These are phyloP conservation scores for Actinia equina DNA, from an alignment of 64 coral and sea anemone genomes.

Conservation along the genomic window DNA sequence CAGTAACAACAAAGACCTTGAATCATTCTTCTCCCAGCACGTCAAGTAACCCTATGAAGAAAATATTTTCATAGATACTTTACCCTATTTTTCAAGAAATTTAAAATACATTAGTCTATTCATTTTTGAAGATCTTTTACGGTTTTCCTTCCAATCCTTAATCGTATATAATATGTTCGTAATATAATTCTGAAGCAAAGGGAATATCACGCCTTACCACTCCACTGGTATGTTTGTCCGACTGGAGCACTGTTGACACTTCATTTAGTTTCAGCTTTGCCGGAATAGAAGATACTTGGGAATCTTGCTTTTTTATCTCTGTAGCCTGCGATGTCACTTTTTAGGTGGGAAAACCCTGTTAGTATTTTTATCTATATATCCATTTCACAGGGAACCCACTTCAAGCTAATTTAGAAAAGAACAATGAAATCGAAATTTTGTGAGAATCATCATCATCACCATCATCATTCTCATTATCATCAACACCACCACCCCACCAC, in stretches of 20 bases:
- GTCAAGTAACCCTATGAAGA: neutral
- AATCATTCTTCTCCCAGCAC: neutral
- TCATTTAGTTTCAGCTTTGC: neutral
- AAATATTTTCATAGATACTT: neutral
- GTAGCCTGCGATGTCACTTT: neutral
- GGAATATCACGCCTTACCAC: neutral
- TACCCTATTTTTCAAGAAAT: too few species aligned
- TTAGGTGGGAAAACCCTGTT: neutral
- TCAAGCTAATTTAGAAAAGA: too few species aligned
- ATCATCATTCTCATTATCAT: too few species aligned
- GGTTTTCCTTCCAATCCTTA: too few species aligned
- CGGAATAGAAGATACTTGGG: neutral
- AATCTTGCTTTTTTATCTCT: neutral
- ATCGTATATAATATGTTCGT: too few species aligned
- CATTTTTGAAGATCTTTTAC: too few species aligned
- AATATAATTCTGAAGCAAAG: neutral
- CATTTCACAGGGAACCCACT: too few species aligned
- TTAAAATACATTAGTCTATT: too few species aligned
- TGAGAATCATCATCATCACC: too few species aligned
- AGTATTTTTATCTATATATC: too few species aligned
- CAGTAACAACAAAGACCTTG: neutral
- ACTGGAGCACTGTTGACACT: neutral
- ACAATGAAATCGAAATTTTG: too few species aligned
- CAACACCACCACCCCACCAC: too few species aligned
- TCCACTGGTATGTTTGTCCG: neutral